Conservation (phyloP, 2,113 vertebrate genomes). For the Hippolais icterina region DNA sequence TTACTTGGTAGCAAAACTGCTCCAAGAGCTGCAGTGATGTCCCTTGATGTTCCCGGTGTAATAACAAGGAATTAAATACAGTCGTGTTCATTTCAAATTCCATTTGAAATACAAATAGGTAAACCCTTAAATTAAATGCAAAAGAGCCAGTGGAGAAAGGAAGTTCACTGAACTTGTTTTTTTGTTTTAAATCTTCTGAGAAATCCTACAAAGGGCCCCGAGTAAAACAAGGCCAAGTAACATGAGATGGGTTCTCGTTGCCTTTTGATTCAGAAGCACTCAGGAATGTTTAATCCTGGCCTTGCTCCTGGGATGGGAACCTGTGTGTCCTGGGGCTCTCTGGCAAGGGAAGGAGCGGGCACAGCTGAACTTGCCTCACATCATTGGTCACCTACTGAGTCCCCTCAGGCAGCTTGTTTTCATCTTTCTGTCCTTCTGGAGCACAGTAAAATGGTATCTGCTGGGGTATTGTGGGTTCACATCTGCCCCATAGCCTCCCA, state of each 20-base stretch:
- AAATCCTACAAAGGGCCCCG: background rate
- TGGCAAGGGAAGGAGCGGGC: background rate
- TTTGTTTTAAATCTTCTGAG: background rate
- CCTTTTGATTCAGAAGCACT: background rate
- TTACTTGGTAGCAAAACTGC: background rate
- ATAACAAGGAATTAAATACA: background rate
- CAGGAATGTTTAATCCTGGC: background rate
- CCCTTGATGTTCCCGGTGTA: background rate
- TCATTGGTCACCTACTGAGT: background rate
- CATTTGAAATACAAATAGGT: constrained; percentile 34
- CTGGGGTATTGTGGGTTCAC: background rate
- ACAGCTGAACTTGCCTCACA: background rate
- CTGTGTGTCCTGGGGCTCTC: fast-evolving
- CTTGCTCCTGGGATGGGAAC: background rate
- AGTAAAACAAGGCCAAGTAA: background rate
- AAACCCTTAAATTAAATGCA: background rate
- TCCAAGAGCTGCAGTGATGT: background rate
- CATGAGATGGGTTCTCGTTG: background rate
- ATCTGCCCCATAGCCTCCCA: background rate
- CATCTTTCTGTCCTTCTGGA: background rate
- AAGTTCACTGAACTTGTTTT: background rate
- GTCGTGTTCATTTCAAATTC: background rate
- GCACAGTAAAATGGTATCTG: background rate
- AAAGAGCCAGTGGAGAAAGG: background rate
- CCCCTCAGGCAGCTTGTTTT: background rate